A percentile compares a stretch with the other conserved stretches of the same genome.
Evolutionary conservation across 2,888 invertebrate species (phyloP).

Genomic region (Augochlorella aurata): DNA sequence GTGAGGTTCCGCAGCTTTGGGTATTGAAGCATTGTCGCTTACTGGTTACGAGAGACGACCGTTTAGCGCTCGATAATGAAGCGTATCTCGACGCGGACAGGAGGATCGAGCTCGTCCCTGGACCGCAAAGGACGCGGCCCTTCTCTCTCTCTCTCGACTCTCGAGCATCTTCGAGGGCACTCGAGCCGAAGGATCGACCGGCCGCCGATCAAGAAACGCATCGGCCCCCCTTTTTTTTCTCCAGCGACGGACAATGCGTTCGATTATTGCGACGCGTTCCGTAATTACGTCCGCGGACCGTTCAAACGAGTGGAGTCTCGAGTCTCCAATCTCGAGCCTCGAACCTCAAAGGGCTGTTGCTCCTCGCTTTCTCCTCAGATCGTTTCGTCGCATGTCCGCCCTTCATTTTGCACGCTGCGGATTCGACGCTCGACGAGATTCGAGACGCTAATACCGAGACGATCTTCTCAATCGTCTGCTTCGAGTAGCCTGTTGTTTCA

Average conservation of each 20-base stretch:
- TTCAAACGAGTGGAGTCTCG: background rate
- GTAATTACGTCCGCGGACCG: conserved; percentile 47
- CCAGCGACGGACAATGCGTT: conserved; percentile 53
- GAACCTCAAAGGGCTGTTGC: background rate
- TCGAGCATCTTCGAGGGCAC: conserved; percentile 60
- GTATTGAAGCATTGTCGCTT: conserved; percentile 54
- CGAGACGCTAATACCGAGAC: too few relatives aligned
- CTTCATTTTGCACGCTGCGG: background rate
- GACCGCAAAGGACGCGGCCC: conserved; percentile 15
- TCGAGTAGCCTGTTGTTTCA: too few relatives aligned
- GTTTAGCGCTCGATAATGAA: conserved; percentile 68
- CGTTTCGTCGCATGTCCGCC: background rate
- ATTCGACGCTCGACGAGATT: too few relatives aligned
- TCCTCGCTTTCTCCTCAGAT: background rate
- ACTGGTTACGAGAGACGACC: conserved; percentile 47
- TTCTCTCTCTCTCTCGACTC: conserved; percentile 7
- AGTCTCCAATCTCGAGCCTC: background rate
- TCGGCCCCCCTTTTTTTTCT: conserved; percentile 30
- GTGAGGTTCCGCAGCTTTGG: conserved; percentile 30
- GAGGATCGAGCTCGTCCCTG: conserved; percentile 45
- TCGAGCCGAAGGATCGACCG: conserved; percentile 49
- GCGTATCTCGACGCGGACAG: conserved; percentile 46
- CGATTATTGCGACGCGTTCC: conserved; percentile 59
- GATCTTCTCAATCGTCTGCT: too few relatives aligned
- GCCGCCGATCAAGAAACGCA: conserved; percentile 47